phyloP scores from a whole-genome alignment of 2,113 vertebrate species.

The Tursiops truncatus region DNA sequence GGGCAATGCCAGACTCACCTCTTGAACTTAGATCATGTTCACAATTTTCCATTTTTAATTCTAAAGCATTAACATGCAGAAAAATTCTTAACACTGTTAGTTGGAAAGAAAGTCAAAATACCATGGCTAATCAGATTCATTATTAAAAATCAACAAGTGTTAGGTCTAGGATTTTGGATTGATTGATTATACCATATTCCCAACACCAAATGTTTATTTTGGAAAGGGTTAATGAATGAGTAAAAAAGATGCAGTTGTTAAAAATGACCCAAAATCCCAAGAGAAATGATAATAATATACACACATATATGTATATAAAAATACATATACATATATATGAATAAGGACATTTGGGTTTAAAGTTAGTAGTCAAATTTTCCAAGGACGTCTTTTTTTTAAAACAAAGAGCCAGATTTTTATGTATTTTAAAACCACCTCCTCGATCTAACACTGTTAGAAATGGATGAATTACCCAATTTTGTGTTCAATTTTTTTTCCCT shows the following conservation, averaged over 20 bases:
- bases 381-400: conserved; percentile 97
- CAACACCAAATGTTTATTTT: conserved; percentile 88
- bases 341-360: conserved; percentile 94
- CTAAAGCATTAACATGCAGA: conserved; percentile 79
- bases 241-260: conserved; percentile 90
- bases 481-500: conserved; percentile 84
- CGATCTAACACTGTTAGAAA: conserved; percentile 89
- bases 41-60: conserved; percentile 79
- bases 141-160: conserved; percentile 86
- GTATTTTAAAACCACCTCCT: conserved; percentile 89
- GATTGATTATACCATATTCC: conserved; percentile 85
- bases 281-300: conserved; percentile 88
- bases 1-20: conserved; percentile 59
- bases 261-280: conserved; percentile 92
- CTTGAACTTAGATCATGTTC: conserved; percentile 67
- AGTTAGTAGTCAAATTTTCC: conserved; percentile 99
- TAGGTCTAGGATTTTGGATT: conserved; percentile 92
- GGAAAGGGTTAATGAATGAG: conserved; percentile 90
- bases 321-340: conserved; percentile 82
- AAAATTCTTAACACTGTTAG: conserved; percentile 78
- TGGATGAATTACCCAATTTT: conserved; percentile 88
- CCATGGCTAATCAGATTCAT: conserved; percentile 66
- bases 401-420: conserved; percentile 90
- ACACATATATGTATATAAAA: conserved; percentile 76
- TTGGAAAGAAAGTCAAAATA: conserved; percentile 70